phyloP scores from a whole-genome alignment of 2,113 vertebrate genomes.

The Gnathochromis pfefferi region DNA sequence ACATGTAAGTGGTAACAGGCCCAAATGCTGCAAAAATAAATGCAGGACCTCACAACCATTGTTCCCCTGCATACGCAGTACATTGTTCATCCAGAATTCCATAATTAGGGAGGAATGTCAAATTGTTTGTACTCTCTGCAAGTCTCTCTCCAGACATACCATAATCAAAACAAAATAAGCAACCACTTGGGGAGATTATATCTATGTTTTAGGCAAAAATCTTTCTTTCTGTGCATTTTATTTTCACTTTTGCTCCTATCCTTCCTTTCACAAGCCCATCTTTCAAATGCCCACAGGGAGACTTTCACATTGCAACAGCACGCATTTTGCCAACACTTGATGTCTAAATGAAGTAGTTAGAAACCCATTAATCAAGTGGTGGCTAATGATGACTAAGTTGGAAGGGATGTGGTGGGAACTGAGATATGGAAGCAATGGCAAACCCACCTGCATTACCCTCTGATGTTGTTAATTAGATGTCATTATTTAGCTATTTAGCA shows the following conservation, averaged over 20 bases:
- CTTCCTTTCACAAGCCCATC: slow-evolving; percentile 11
- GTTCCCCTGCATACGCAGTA: slow-evolving; percentile 46
- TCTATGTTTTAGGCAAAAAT: slow-evolving; percentile 12
- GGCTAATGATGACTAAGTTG: slow-evolving; percentile 55
- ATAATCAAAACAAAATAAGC: slow-evolving; percentile 71
- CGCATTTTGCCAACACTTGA: slow-evolving; percentile 40
- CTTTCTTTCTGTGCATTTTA: slow-evolving; percentile 10
- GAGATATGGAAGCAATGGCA: slow-evolving; percentile 34
- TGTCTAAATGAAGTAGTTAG: slow-evolving; percentile 42
- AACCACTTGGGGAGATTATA: slow-evolving; percentile 54
- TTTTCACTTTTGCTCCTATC: background rate
- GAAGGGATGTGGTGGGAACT: slow-evolving; percentile 42
- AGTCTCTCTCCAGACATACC: slow-evolving; percentile 57
- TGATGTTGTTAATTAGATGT: slow-evolving; percentile 55
- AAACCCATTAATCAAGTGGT: slow-evolving; percentile 51
- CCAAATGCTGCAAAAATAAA: slow-evolving; percentile 66
- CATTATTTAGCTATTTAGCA: slow-evolving; percentile 51
- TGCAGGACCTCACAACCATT: slow-evolving; percentile 57
- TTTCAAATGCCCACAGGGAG: slow-evolving; percentile 23
- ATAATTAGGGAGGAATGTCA: slow-evolving; percentile 72
- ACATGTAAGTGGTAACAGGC: slow-evolving; percentile 65
- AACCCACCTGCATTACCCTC: slow-evolving; percentile 52
- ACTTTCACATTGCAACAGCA: slow-evolving; percentile 12
- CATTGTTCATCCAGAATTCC: slow-evolving; percentile 66
- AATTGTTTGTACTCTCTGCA: slow-evolving; percentile 59